Evolutionary conservation across 2,113 vertebrate genomes (phyloP).

Genomic region (Centropus bengalensis): DNA sequence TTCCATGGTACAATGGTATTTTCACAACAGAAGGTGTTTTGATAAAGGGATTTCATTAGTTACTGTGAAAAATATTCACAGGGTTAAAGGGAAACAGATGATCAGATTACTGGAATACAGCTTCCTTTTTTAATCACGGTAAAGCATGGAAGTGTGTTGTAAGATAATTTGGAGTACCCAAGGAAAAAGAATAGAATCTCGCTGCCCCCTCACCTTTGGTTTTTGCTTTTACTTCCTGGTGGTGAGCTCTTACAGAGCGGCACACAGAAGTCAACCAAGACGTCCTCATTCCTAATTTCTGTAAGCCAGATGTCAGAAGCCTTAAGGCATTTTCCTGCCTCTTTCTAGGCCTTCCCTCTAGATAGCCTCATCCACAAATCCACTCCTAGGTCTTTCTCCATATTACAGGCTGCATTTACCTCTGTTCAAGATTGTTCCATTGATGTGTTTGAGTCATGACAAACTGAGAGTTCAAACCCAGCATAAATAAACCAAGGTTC

Average conservation of each 20-base stretch:
- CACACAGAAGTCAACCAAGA: neutral
- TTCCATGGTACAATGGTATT: neutral
- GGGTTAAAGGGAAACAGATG: neutral
- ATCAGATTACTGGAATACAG: neutral
- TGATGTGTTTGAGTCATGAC: neutral
- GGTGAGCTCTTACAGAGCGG: neutral
- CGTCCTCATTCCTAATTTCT: neutral
- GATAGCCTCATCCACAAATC: neutral
- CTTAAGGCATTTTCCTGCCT: neutral
- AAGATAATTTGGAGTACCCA: neutral
- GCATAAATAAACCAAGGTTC: neutral
- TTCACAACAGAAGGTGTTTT: neutral
- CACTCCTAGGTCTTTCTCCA: neutral
- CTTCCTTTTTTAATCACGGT: neutral
- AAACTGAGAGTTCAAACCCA: neutral
- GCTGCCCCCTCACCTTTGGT: neutral
- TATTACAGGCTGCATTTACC: neutral
- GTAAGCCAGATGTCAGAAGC: neutral
- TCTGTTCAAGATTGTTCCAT: neutral
- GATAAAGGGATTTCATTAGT: neutral
- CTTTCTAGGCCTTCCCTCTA: neutral
- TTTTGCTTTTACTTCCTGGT: neutral
- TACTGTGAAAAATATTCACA: neutral
- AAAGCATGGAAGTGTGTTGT: neutral
- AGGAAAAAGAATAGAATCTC: neutral